Evolutionary conservation across 2,888 invertebrate species (phyloP).

Genomic region (Lasioglossum zephyrum): DNA sequence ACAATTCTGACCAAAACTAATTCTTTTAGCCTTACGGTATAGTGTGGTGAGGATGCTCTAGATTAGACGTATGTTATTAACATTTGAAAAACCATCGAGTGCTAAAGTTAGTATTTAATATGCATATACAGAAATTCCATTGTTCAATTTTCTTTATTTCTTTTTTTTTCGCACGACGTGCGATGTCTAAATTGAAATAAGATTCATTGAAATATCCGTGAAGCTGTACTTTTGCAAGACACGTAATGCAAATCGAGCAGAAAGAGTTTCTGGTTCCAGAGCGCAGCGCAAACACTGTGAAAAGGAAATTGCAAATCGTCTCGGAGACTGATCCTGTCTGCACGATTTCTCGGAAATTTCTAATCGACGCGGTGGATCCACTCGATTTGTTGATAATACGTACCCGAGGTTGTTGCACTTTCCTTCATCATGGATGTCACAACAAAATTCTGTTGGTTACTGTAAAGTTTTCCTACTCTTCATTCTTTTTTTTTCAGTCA

Average conservation of each 20-base stretch:
- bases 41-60: too few relatives aligned
- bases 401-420: slow-evolving; percentile 25
- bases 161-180: background rate
- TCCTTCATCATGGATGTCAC: background rate
- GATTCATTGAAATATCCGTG: background rate
- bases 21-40: too few relatives aligned
- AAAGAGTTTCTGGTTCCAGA: slow-evolving; percentile 44
- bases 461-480: too few relatives aligned
- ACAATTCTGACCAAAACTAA: too few relatives aligned
- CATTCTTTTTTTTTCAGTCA: background rate
- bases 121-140: background rate
- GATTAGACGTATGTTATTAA: too few relatives aligned
- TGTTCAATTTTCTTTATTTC: too few relatives aligned
- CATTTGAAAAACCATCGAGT: background rate
- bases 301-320: slow-evolving; percentile 45
- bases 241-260: slow-evolving; percentile 47
- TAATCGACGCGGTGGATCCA: slow-evolving; percentile 54
- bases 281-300: slow-evolving; percentile 16
- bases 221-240: slow-evolving; percentile 48
- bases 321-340: slow-evolving; percentile 26
- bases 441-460: background rate
- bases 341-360: slow-evolving; percentile 62
- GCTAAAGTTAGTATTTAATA: background rate
- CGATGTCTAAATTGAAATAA: background rate
- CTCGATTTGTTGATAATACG: slow-evolving; percentile 53